These are phyloP conservation scores for Battus philenor DNA, from an alignment of 1,140 invertebrate genomes.

Conservation along the genomic window DNA sequence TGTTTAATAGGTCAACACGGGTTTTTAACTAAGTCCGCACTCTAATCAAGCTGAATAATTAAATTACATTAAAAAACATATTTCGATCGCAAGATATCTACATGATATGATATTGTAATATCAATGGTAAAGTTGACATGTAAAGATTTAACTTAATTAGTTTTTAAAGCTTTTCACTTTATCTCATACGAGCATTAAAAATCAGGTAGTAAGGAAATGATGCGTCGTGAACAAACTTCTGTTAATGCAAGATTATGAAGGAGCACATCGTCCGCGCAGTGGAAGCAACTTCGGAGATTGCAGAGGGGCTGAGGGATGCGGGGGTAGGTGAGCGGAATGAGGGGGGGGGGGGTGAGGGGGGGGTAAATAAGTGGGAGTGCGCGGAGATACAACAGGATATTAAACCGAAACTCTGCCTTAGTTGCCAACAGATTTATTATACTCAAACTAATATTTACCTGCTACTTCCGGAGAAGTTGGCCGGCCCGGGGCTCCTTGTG, in stretches of 20 bases:
- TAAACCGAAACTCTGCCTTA: conserved; percentile 10
- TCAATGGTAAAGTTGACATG: too few species aligned
- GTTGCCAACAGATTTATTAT: conserved; percentile 7
- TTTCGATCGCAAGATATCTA: too few species aligned
- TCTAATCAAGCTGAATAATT: too few species aligned
- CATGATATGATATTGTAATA: too few species aligned
- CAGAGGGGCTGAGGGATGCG: neutral
- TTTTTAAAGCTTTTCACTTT: too few species aligned
- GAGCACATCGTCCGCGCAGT: neutral
- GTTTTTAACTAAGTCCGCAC: too few species aligned
- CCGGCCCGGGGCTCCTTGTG: neutral
- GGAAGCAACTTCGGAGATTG: conserved; percentile 6
- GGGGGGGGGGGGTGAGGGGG: neutral
- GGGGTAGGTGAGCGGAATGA: neutral
- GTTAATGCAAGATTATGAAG: neutral
- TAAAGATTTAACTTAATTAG: too few species aligned
- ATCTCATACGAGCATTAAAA: too few species aligned
- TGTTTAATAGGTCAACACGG: too few species aligned
- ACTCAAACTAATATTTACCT: conserved; percentile 12
- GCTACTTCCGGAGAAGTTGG: neutral
- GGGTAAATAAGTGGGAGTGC: too few species aligned
- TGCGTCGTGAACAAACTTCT: conserved; percentile 1
- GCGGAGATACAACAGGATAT: conserved; percentile 7
- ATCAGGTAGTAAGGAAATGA: too few species aligned
- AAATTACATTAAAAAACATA: too few species aligned